Evolutionary conservation across 2,113 vertebrate genomes (phyloP).

Genomic region (Toxotes jaculatrix): DNA sequence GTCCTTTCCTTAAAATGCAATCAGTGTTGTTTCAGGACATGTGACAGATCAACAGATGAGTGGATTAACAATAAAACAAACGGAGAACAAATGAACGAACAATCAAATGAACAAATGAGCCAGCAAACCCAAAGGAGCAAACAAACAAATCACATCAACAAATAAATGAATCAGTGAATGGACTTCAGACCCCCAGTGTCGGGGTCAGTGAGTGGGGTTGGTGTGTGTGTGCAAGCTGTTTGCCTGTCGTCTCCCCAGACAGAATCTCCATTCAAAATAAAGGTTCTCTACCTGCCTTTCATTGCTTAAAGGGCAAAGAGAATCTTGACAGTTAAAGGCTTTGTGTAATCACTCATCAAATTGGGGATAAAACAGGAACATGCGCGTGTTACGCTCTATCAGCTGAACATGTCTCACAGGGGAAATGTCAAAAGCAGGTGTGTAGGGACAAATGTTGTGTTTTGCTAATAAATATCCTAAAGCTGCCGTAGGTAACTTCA

Average conservation of each 20-base stretch:
- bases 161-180: conserved; percentile 33
- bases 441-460: background rate
- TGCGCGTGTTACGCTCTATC: background rate
- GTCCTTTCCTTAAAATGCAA: conserved; percentile 34
- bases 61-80: conserved; percentile 47
- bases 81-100: conserved; percentile 19
- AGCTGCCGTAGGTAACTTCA: background rate
- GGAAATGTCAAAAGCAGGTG: conserved; percentile 25
- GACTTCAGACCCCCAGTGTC: background rate
- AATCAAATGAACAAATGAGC: conserved; percentile 31
- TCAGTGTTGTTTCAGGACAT: conserved; percentile 32
- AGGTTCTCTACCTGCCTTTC: background rate
- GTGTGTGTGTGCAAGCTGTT: conserved; percentile 11
- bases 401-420: conserved; percentile 1
- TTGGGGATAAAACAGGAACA: conserved; percentile 19
- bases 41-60: conserved; percentile 50
- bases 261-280: conserved; percentile 24
- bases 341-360: conserved; percentile 49
- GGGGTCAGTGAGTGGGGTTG: background rate
- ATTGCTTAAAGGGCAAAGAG: conserved; percentile 15
- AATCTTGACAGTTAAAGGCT: conserved; percentile 31
- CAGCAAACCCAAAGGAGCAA: conserved; percentile 29
- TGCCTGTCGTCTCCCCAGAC: conserved; percentile 8
- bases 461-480: conserved; percentile 25
- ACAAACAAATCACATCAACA: conserved; percentile 19